Conservation (phyloP, 2,113 vertebrate species). For the Oxyruncus cristatus region DNA sequence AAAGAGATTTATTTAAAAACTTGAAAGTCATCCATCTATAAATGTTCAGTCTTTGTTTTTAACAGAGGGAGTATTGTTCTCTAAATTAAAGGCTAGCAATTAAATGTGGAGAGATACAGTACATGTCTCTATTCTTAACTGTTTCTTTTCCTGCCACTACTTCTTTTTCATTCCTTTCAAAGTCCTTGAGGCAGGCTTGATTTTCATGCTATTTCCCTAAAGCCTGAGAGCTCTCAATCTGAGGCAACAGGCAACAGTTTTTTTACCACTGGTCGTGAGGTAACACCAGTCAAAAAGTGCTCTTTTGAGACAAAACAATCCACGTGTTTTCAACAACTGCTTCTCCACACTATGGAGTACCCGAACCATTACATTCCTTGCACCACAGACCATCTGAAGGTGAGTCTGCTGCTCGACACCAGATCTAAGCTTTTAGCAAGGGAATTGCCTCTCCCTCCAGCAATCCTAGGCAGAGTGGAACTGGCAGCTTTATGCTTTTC, state of each 20-base stretch:
- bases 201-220: neutral
- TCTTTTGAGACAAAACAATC: constrained; percentile 6
- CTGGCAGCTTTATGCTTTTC: neutral
- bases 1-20: neutral
- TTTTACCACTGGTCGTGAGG: neutral
- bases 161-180: neutral
- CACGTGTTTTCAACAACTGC: neutral
- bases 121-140: neutral
- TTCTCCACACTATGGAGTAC: neutral
- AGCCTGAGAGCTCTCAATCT: neutral
- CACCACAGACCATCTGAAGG: neutral
- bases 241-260: neutral
- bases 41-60: neutral
- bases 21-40: neutral
- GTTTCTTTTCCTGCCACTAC: neutral
- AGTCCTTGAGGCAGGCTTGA: neutral
- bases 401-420: neutral
- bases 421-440: neutral
- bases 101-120: neutral
- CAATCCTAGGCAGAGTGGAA: neutral
- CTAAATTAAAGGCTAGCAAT: neutral
- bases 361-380: neutral
- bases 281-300: neutral
- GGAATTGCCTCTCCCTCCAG: neutral
- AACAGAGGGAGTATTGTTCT: neutral